These are phyloP conservation scores for Manis pentadactyla DNA, from an alignment of 2,797 vertebrate species.

Conservation along the genomic window DNA sequence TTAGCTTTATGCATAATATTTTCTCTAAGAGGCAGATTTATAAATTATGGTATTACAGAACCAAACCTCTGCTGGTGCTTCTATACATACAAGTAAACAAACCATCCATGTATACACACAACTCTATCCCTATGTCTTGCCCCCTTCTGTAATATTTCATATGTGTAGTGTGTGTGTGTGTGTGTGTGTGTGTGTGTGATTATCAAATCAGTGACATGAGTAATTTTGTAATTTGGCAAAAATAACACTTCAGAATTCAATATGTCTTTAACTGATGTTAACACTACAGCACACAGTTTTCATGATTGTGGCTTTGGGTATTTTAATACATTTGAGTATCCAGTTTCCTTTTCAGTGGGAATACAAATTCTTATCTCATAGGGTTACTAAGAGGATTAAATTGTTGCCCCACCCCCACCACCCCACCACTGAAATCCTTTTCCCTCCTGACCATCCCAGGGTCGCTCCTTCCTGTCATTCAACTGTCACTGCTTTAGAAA, in stretches of 20 bases:
- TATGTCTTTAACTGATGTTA: fast-evolving
- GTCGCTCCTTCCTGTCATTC: background rate
- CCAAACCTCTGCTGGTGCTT: background rate
- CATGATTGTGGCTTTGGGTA: background rate
- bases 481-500: background rate
- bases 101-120: background rate
- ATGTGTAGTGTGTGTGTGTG: too few species aligned
- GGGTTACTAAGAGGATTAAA: background rate
- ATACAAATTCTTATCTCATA: background rate
- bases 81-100: background rate
- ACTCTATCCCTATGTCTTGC: fast-evolving
- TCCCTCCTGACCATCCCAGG: background rate
- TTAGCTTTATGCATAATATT: background rate
- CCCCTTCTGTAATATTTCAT: background rate
- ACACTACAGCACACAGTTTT: too few species aligned
- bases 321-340: background rate
- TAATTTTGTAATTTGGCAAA: background rate
- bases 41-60: background rate
- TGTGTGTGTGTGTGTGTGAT: background rate
- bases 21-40: background rate
- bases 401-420: too few species aligned
- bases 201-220: background rate
- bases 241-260: background rate
- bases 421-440: background rate
- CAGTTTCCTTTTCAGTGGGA: background rate